Percentiles rank a stretch among this genome's conserved stretches.
Evolutionary conservation across 2,113 vertebrate genomes (phyloP).

Genomic region (Neotragus pygmaeus): DNA sequence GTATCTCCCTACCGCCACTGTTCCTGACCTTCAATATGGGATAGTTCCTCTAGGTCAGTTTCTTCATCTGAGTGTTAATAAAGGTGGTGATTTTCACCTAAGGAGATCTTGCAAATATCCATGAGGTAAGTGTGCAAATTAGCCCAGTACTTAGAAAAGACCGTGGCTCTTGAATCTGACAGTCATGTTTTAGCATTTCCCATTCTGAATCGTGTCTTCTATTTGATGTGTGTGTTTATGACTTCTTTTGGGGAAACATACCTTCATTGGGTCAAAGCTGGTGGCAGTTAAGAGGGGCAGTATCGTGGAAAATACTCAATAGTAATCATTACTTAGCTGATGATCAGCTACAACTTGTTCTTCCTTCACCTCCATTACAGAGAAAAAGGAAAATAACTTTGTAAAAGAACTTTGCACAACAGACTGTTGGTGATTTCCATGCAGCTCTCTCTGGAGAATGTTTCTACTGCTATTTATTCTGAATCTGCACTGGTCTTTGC

Average conservation of each 20-base stretch:
- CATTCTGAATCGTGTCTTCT: background rate
- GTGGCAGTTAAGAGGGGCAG: too few species aligned
- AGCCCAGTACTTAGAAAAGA: background rate
- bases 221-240: background rate
- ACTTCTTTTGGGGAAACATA: background rate
- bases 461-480: background rate
- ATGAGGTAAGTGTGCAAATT: background rate
- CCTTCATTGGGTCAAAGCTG: background rate
- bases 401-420: background rate
- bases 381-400: background rate
- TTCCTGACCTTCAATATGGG: too few species aligned
- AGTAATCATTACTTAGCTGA: background rate
- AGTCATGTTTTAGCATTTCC: background rate
- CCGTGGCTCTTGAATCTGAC: background rate
- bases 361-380: rapidly evolving
- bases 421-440: background rate
- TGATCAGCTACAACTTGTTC: too few species aligned
- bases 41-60: too few species aligned
- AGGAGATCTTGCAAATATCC: background rate
- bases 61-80: background rate
- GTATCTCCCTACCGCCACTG: too few species aligned
- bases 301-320: background rate
- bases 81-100: background rate
- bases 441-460: background rate
- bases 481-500: background rate